These are phyloP conservation scores for Microtus ochrogaster DNA, from an alignment of 2,113 vertebrate genomes.

Conservation along the genomic window DNA sequence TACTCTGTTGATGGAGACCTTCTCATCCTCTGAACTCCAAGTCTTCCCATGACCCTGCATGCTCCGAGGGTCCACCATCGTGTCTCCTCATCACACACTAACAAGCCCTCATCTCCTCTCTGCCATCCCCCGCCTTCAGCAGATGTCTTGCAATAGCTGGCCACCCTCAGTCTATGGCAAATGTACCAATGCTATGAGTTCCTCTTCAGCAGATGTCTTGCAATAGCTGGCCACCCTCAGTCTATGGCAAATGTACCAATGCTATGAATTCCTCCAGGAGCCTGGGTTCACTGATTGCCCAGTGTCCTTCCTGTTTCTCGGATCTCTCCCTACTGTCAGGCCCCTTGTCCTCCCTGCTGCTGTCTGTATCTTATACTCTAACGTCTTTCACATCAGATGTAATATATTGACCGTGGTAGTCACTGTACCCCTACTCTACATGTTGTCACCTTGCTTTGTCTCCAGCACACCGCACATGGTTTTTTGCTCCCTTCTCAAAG, in stretches of 20 bases:
- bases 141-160: slow-evolving; percentile 2
- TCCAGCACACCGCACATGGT: background rate
- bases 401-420: background rate
- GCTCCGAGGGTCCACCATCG: background rate
- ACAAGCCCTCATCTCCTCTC: background rate
- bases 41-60: slow-evolving; percentile 60
- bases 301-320: background rate
- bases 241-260: background rate
- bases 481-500: background rate
- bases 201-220: background rate
- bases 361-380: background rate
- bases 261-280: background rate
- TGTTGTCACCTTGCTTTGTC: background rate
- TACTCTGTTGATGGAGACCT: slow-evolving; percentile 49
- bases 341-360: background rate
- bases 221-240: background rate
- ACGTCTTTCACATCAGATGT: background rate
- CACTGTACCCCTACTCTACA: background rate
- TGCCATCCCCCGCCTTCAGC: rapidly evolving
- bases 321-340: background rate
- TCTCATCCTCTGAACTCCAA: slow-evolving; percentile 53
- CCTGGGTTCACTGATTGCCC: background rate
- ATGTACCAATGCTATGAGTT: background rate
- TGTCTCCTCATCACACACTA: background rate
- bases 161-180: background rate